Percentiles rank a stretch among this genome's conserved stretches.
Conservation (phyloP, 2,797 vertebrate species). For the Coluber constrictor region DNA sequence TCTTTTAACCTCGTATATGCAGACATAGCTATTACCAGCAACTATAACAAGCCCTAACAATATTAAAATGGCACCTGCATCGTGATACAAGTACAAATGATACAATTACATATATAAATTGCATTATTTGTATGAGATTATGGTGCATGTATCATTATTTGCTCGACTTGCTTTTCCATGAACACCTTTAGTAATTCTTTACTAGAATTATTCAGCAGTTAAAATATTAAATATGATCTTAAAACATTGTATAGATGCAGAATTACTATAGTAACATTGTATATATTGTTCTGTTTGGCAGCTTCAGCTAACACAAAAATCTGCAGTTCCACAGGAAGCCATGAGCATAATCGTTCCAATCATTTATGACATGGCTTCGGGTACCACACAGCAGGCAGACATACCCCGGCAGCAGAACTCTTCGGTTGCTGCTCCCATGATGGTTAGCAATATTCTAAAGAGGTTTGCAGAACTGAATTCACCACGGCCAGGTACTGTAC, state of each 20-base stretch:
- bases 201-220: neutral
- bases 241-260: neutral
- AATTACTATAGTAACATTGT: neutral
- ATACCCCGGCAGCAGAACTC: slow-evolving; percentile 98
- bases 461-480: slow-evolving; percentile 98
- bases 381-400: slow-evolving; percentile 97
- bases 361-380: slow-evolving; percentile 98
- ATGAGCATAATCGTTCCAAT: slow-evolving; percentile 98
- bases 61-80: neutral
- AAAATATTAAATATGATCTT: neutral
- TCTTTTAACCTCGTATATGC: neutral
- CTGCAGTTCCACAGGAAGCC: slow-evolving; percentile 88
- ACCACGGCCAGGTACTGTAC: slow-evolving; percentile 88
- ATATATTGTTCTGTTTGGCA: slow-evolving; percentile 61
- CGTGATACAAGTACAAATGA: neutral
- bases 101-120: neutral
- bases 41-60: neutral
- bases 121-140: neutral
- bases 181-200: neutral
- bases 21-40: neutral
- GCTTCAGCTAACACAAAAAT: slow-evolving; percentile 96
- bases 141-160: neutral
- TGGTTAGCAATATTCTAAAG: slow-evolving; percentile 97
- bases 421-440: slow-evolving; percentile 92
- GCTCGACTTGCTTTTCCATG: neutral